These are phyloP conservation scores for Poicephalus meyeri DNA, from an alignment of 2,113 vertebrate genomes.

Conservation along the genomic window DNA sequence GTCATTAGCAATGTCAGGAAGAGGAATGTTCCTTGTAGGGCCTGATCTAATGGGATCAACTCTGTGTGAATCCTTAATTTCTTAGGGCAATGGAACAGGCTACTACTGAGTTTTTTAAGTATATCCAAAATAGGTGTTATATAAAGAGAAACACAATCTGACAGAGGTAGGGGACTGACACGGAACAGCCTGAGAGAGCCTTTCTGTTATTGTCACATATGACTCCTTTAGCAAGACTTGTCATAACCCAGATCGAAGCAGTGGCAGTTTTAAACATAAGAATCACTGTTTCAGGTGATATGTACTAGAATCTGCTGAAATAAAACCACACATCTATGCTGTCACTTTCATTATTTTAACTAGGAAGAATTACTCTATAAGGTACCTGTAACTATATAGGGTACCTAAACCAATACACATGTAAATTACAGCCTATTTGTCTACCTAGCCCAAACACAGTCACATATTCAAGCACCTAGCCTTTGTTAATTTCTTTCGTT, in stretches of 20 bases:
- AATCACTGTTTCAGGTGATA: neutral
- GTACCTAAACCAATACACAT: neutral
- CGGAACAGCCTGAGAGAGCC: neutral
- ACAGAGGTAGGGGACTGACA: neutral
- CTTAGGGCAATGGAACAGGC: neutral
- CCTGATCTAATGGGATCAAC: neutral
- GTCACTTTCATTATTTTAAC: neutral
- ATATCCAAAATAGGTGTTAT: neutral
- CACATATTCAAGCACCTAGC: neutral
- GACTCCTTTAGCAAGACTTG: neutral
- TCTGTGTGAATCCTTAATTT: neutral
- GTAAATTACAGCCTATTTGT: neutral
- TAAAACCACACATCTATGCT: neutral
- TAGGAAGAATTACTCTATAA: neutral
- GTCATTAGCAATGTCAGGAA: neutral
- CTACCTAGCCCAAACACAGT: neutral
- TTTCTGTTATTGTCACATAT: neutral
- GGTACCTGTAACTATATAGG: neutral
- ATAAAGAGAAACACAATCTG: neutral
- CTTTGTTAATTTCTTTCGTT: neutral
- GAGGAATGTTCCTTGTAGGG: neutral
- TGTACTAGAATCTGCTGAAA: neutral
- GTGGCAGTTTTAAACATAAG: neutral
- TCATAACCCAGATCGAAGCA: neutral
- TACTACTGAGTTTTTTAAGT: neutral